Evolutionary conservation across 2,113 vertebrate genomes (phyloP), one percentile per base, ranked within the genome.

Genomic region (Cyanocitta stelleri): DNA sequence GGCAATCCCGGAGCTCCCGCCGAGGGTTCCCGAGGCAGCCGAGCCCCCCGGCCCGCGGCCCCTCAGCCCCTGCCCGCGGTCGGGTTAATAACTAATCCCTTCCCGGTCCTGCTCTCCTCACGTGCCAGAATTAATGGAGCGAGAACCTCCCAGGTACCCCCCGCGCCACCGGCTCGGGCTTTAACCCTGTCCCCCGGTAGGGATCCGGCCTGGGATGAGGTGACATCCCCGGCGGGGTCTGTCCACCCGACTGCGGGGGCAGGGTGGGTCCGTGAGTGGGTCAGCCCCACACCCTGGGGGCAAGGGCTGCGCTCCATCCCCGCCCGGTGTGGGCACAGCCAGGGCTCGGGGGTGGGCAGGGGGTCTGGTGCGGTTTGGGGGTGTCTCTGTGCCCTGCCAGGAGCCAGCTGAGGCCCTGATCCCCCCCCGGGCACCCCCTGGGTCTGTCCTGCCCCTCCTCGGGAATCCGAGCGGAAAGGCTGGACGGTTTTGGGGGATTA

Each of bases 121-220:
- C 43, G 71, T 67, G 91, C 66, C 91, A 61, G 96, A 83, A 93
- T 96, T 96, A 96, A 96, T 96, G 96, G 93, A 93, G 96, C 94
- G 93, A 95, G 85, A 78, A 68, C 71, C 78, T 96, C 94, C 93
- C 83, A 84, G 93, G 85, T 85, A 49, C 67, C 90, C 39, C 35
- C 56, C 39, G 75, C 79, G 66, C 82, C 69, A 16, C 23, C n/a
- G 9, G 41, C 4, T 12, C 52, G 8, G 68, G 55, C 10, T 89
- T 95, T 93, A 95, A 95, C 88, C 90, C 90, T 37, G 37, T 78
- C 56, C 30, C 85, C 62, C 62, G 24, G 16, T 0, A 9, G 4
- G 5, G 63, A 30, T 32, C 68, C 76, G 21, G 54, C 29, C 63
- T 5, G 68, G 48, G 3, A 7, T 18, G 37, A 58, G 16, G 32